A percentile compares a stretch with the other conserved stretches of the same genome.
phyloP scores from a whole-genome alignment of 2,888 invertebrate species.

The Strigamia maritima region DNA sequence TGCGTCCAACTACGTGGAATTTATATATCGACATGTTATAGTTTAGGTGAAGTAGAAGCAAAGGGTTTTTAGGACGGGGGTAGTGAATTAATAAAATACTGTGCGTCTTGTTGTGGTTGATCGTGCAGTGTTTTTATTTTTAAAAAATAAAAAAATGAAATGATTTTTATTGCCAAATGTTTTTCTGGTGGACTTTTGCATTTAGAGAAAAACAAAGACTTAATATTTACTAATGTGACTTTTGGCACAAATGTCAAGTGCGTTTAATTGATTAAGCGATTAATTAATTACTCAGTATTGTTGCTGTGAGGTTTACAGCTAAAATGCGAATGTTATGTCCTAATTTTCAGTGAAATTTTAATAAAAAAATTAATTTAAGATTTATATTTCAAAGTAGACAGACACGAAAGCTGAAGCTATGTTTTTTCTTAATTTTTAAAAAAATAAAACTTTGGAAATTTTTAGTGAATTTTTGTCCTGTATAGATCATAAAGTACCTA shows the following conservation, averaged over 20 bases:
- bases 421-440: neutral
- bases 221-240: neutral
- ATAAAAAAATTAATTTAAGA: neutral
- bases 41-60: neutral
- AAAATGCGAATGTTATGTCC: neutral
- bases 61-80: neutral
- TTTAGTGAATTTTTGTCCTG: neutral
- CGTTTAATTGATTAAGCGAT: neutral
- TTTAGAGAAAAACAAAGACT: constrained; percentile 11
- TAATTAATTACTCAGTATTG: constrained; percentile 12
- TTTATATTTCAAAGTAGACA: constrained; percentile 5
- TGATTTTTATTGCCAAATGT: constrained; percentile 16
- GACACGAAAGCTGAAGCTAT: neutral
- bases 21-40: neutral
- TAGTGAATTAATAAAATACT: neutral
- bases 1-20: constrained; percentile 3
- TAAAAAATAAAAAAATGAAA: neutral
- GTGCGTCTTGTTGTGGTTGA: neutral
- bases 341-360: neutral
- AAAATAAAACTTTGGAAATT: neutral
- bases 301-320: neutral
- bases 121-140: neutral
- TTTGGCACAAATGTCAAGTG: constrained; percentile 1
- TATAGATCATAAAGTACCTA: neutral
- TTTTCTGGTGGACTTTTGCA: constrained; percentile 6